Base-by-base conservation (phyloP, 1,140 invertebrate species). In the Thaumatotibia leucotreta region DNA sequence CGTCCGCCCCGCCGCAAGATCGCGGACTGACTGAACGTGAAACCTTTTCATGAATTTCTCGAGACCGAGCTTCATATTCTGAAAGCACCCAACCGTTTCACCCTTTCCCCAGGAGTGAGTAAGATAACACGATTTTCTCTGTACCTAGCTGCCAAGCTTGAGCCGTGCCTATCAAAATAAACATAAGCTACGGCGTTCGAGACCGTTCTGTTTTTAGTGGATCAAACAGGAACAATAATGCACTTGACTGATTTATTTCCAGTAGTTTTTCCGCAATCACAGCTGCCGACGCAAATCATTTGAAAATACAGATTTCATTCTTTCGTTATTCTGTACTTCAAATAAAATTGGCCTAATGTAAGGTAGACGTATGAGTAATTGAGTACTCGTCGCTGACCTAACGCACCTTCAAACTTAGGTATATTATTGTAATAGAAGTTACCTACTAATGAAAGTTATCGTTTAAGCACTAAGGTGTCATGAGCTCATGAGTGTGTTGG, bases 21-120 rank as follows among this genome's bases (percentile, higher is more conserved):
- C 81, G 83, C 84, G 83, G 77, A 86, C 23, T 20, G 52, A 58
- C 86, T 89, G 80, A 86, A 85, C 50, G 23, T 58, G 80, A 86
- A 85, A 79, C 80, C 77, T 86, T 84, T 85, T 74, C 76, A 74
- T 68, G 73, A 70, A 73, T 73, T 80, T 72, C 77, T 79, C 79
- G 80, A 78, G 81, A 68, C 73, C 66, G 69, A 74, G 68, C 68
- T 69, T 68, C 73, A 76, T 61, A 67, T 66, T 76, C 74, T 76
- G 81, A 85, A 78, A 85, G 76, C 77, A 75, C 68, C 67, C 67
- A 64, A 61, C 67, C 58, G 71, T 61, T 75, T 70, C 69, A 64
- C 64, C 61, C 68, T 66, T 61, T 50, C 72, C 52, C 64, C 52
- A 67, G 29, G 79, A 65, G 72, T 65, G 69, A 88, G 63, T 67